Conservation (phyloP, 1,140 invertebrate species). For the Uloborus diversus region DNA sequence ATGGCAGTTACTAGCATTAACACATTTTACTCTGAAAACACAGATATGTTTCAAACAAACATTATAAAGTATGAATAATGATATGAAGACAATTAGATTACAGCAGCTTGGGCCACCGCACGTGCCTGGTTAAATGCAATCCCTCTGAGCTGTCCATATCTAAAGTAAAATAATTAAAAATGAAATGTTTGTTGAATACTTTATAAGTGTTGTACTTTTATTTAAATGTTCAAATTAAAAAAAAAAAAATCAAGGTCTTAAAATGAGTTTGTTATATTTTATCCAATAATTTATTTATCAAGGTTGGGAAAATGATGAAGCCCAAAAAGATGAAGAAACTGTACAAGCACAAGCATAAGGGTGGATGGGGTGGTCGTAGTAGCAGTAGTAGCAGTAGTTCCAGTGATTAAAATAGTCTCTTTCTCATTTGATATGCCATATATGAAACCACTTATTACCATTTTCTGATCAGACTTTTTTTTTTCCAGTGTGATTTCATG, state of each 20-base stretch:
- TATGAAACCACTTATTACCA: no score
- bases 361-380: conserved; percentile 9
- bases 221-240: not conserved
- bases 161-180: not conserved
- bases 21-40: no score
- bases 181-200: not conserved
- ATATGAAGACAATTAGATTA: no score
- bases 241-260: not conserved
- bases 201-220: not conserved
- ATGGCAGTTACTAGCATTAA: no score
- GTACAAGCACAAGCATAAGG: conserved; percentile 21
- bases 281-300: not conserved
- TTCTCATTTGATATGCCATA: no score
- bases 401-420: conserved; percentile 6
- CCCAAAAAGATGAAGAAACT: conserved; percentile 51
- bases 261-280: not conserved
- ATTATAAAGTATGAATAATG: no score
- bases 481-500: no score
- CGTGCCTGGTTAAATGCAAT: not conserved
- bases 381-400: conserved; percentile 45
- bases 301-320: conserved; percentile 37
- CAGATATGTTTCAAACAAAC: no score
- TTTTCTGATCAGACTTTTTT: no score
- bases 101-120: no score
- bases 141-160: not conserved